Conservation (phyloP, 2,797 vertebrate genomes). For the Nasua narica region DNA sequence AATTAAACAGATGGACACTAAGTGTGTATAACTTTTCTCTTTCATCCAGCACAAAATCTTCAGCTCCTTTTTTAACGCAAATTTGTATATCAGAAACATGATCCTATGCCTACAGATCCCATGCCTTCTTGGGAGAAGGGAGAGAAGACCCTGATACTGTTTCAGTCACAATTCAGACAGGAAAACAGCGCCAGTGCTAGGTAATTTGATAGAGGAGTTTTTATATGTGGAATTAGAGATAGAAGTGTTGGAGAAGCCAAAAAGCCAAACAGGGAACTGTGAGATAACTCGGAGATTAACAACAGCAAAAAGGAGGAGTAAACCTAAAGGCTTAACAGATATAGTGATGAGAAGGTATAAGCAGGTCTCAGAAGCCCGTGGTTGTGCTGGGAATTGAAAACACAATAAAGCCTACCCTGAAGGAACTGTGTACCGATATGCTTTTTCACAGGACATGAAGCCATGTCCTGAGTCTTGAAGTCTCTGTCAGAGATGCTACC, state of each 20-base stretch:
- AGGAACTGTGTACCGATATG: accelerated
- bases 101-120: neutral
- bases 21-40: neutral
- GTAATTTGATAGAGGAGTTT: conserved; percentile 4
- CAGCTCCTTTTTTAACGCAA: neutral
- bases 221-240: neutral
- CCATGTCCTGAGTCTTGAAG: neutral
- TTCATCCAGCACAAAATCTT: neutral
- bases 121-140: neutral
- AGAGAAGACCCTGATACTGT: neutral
- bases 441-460: neutral
- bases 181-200: neutral
- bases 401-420: neutral
- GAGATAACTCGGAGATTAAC: neutral
- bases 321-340: neutral
- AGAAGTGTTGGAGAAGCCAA: neutral
- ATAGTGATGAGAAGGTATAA: neutral
- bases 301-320: neutral
- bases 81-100: neutral
- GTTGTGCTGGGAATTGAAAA: neutral
- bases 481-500: neutral
- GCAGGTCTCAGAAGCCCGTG: neutral
- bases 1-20: neutral
- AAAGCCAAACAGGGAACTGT: neutral
- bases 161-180: neutral